Conservation (phyloP, 1,140 invertebrate genomes). For the Hormaphis cornu region DNA sequence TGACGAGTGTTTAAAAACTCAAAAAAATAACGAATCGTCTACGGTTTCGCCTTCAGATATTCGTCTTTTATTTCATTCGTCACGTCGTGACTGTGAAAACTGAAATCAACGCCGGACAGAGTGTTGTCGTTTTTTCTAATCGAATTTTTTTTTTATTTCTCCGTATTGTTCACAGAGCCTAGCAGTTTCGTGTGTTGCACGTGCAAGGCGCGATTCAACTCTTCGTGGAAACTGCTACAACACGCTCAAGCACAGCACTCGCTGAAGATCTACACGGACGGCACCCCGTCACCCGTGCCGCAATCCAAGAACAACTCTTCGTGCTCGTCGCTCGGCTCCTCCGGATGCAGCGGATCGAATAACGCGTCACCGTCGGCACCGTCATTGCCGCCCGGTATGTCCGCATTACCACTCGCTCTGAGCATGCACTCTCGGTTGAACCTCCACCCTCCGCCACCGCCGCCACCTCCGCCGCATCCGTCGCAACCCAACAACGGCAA, state of each 20-base stretch:
- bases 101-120: no score
- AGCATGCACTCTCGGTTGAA: conserved; percentile 43
- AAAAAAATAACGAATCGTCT: background rate
- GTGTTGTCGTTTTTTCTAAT: background rate
- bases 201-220: conserved; percentile 78
- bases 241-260: conserved; percentile 90
- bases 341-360: conserved; percentile 37
- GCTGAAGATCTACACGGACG: conserved; percentile 81
- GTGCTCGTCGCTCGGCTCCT: conserved; percentile 32
- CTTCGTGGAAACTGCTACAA: conserved; percentile 88
- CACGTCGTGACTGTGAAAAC: no score
- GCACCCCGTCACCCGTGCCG: conserved; percentile 43
- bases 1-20: no score
- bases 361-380: conserved; percentile 46
- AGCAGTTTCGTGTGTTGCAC: conserved; percentile 88
- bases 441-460: conserved; percentile 41
- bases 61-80: no score
- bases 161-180: conserved; percentile 75
- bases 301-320: conserved; percentile 42
- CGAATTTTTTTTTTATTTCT: conserved; percentile 38
- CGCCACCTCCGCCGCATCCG: conserved; percentile 44
- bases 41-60: no score
- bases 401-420: conserved; percentile 29
- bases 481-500: conserved; percentile 25
- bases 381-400: conserved; percentile 44